Percentiles rank a stretch among this genome's conserved stretches.
Conservation (phyloP, 2,888 invertebrate genomes). For the Drosophila mimetica region DNA sequence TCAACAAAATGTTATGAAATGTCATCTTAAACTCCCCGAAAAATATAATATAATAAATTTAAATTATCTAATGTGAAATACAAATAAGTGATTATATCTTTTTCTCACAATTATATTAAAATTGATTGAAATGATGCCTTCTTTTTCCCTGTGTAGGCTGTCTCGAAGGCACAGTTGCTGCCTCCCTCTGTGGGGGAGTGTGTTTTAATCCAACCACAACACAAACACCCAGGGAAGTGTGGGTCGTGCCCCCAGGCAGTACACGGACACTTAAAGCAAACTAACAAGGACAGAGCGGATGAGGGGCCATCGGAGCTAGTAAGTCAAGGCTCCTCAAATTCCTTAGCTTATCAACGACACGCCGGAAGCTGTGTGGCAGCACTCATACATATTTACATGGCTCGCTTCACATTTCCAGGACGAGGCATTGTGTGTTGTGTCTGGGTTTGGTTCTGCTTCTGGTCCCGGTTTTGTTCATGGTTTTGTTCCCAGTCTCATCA, state of each 20-base stretch:
- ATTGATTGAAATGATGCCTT: no score
- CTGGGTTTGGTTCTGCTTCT: conserved; percentile 38
- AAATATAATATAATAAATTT: no score
- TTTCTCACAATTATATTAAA: no score
- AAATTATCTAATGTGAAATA: no score
- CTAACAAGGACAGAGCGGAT: conserved; percentile 58
- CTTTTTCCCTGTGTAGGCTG: conserved; percentile 12
- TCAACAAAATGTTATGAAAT: no score
- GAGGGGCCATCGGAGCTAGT: conserved; percentile 22
- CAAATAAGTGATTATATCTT: no score
- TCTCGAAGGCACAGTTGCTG: neutral
- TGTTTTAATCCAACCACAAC: conserved; percentile 51
- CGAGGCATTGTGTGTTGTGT: conserved; percentile 38
- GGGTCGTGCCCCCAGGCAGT: conserved; percentile 56
- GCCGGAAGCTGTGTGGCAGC: conserved; percentile 78
- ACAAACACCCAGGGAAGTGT: conserved; percentile 40
- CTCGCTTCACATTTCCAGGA: conserved; percentile 38
- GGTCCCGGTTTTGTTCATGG: neutral
- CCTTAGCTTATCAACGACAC: conserved; percentile 73
- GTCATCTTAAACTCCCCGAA: no score
- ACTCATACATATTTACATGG: conserved; percentile 76
- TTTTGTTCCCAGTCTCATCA: conserved; percentile 56
- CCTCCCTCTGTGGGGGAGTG: conserved; percentile 3
- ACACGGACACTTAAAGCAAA: conserved; percentile 67
- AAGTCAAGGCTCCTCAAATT: conserved; percentile 70